Percentiles rank a stretch among this genome's conserved stretches.
These are phyloP conservation scores for Yasuhikotakia modesta DNA, from an alignment of 2,797 vertebrate species.

Conservation along the genomic window DNA sequence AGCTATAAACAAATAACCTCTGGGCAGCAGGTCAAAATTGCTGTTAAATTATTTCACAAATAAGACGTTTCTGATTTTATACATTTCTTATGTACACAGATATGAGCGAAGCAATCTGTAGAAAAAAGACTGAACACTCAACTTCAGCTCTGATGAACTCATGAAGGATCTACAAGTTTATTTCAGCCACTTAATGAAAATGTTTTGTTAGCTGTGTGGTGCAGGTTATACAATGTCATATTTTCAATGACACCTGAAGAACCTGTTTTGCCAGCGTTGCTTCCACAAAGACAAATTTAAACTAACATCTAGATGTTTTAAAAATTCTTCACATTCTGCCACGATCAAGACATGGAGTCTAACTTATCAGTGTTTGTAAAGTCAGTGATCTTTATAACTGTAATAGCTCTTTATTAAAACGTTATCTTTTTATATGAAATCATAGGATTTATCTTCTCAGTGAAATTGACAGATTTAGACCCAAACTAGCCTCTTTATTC, in stretches of 20 bases:
- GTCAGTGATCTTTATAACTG: not conserved
- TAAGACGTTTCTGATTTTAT: not conserved
- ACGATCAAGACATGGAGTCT: not conserved
- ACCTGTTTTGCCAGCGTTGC: constrained; percentile 3
- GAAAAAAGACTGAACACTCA: not conserved
- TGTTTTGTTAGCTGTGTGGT: constrained; percentile 10
- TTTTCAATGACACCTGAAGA: constrained; percentile 18
- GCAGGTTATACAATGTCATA: constrained; percentile 9
- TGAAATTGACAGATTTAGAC: not conserved
- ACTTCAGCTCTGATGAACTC: constrained; percentile 2
- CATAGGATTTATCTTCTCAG: not conserved
- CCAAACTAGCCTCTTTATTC: not conserved
- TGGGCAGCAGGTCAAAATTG: not conserved
- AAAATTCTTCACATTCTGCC: constrained; percentile 6
- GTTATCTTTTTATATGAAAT: not conserved
- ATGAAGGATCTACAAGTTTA: not conserved
- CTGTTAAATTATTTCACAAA: not conserved
- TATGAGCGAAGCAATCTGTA: constrained; percentile 30
- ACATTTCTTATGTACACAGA: constrained; percentile 19
- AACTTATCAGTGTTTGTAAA: not conserved
- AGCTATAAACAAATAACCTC: not conserved
- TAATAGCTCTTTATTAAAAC: not conserved
- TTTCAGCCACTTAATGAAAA: not conserved
- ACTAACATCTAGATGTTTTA: not conserved
- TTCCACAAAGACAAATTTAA: constrained; percentile 10